A percentile compares a stretch with the other conserved stretches of the same genome.
Conservation (phyloP, 1,140 invertebrate genomes). For the Tribolium castaneum region DNA sequence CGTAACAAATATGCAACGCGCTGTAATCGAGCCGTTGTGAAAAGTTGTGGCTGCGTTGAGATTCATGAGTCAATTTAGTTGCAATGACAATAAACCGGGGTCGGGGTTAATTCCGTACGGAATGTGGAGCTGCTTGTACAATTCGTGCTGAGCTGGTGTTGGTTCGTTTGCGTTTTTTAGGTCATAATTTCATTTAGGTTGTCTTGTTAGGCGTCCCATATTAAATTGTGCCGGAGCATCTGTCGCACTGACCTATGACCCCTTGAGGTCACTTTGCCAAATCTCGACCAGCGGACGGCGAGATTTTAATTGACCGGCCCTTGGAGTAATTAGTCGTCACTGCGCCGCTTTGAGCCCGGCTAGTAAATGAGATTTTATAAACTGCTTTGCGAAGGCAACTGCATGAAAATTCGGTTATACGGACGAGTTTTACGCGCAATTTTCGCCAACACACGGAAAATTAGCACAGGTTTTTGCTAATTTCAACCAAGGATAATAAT, state of each 20-base stretch:
- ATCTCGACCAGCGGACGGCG: slow-evolving; percentile 45
- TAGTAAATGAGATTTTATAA: slow-evolving; percentile 49
- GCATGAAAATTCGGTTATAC: slow-evolving; percentile 45
- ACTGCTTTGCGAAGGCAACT: slow-evolving; percentile 47
- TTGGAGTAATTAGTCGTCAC: slow-evolving; percentile 51
- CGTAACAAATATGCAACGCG: slow-evolving; percentile 47
- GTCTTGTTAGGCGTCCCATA: slow-evolving; percentile 22
- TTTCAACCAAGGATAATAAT: background rate
- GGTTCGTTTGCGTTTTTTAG: slow-evolving; percentile 18
- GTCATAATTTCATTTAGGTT: slow-evolving; percentile 14
- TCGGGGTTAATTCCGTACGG: slow-evolving; percentile 55
- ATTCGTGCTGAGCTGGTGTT: slow-evolving; percentile 3
- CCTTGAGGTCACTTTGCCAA: slow-evolving; percentile 48
- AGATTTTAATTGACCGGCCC: slow-evolving; percentile 50
- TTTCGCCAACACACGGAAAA: slow-evolving; percentile 18
- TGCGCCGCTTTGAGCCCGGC: slow-evolving; percentile 30
- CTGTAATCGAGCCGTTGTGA: slow-evolving; percentile 43
- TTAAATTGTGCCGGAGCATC: slow-evolving; percentile 41
- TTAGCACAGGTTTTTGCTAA: slow-evolving; percentile 20
- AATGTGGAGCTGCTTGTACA: slow-evolving; percentile 45
- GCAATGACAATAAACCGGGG: slow-evolving; percentile 58
- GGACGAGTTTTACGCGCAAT: slow-evolving; percentile 37
- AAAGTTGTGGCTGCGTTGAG: slow-evolving; percentile 55
- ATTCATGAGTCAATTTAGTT: slow-evolving; percentile 62
- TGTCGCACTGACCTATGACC: slow-evolving; percentile 46